phyloP scores from a whole-genome alignment of 2,797 vertebrate species.

The Ataeniobius toweri region DNA sequence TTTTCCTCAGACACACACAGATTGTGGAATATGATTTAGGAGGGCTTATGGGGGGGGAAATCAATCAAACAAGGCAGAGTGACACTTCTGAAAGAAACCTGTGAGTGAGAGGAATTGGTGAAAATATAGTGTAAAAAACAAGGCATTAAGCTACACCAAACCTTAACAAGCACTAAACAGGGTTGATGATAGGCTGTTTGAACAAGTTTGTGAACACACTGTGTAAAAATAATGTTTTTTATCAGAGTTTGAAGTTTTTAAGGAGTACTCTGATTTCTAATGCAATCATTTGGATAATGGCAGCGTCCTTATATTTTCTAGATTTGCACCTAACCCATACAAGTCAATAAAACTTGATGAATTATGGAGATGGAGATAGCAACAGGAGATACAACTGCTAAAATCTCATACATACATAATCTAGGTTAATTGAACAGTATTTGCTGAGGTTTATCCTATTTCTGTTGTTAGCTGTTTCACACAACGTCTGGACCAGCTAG shows the following conservation, averaged over 20 bases:
- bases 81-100: constrained; percentile 35
- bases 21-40: constrained; percentile 26
- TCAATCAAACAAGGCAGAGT: constrained; percentile 36
- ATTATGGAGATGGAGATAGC: neutral
- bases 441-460: neutral
- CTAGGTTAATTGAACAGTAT: neutral
- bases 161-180: constrained; percentile 24
- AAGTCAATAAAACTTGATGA: neutral
- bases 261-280: constrained; percentile 30
- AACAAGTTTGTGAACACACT: constrained; percentile 11
- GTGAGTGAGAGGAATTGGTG: constrained; percentile 11
- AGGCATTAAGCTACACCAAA: constrained; percentile 28
- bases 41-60: constrained; percentile 33
- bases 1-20: constrained; percentile 41
- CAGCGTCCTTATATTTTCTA: neutral
- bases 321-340: neutral
- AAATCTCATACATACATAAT: neutral
- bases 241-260: constrained; percentile 23
- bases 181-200: constrained; percentile 10
- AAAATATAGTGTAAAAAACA: constrained; percentile 29
- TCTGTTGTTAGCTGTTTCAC: neutral
- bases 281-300: constrained; percentile 1
- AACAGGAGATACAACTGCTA: neutral
- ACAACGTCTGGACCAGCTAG: neutral
- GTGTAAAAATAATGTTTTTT: constrained; percentile 34